Percentiles rank a stretch among this genome's conserved stretches.
Evolutionary conservation across 2,113 vertebrate genomes (phyloP).

Genomic region (Pseudonaja textilis): DNA sequence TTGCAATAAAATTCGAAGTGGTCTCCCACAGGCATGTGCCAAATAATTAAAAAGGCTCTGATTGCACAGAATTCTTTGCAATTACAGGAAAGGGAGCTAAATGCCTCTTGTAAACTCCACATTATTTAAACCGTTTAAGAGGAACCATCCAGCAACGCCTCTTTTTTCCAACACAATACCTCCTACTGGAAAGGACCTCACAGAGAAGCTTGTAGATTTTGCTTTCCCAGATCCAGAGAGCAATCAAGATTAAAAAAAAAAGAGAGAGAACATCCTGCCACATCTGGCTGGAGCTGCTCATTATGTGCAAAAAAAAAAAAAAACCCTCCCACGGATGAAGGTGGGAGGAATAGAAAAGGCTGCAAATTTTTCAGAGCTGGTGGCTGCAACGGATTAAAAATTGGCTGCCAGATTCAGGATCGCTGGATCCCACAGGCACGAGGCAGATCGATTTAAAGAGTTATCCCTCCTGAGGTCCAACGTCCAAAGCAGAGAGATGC

Average conservation of each 20-base stretch:
- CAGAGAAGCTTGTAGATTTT: neutral
- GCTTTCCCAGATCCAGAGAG: neutral
- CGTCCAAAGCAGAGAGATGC: neutral
- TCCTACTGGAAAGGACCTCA: neutral
- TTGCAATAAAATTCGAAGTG: conserved; percentile 19
- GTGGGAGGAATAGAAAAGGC: neutral
- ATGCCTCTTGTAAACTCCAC: neutral
- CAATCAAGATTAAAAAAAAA: neutral
- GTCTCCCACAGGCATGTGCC: conserved; percentile 24
- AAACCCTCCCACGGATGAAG: neutral
- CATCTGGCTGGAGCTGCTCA: neutral
- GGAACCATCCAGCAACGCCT: neutral
- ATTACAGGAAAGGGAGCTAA: neutral
- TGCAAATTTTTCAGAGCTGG: neutral
- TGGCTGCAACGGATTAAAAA: neutral
- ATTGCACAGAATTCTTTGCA: neutral
- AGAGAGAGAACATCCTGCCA: neutral
- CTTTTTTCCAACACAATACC: neutral
- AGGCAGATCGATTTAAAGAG: neutral
- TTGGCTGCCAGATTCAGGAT: neutral
- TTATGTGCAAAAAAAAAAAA: neutral
- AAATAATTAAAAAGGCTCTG: conserved; percentile 20
- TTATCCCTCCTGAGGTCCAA: neutral
- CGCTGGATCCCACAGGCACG: neutral
- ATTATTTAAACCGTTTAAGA: neutral